phyloP scores from a whole-genome alignment of 2,888 invertebrate species.

The Baronia brevicornis region DNA sequence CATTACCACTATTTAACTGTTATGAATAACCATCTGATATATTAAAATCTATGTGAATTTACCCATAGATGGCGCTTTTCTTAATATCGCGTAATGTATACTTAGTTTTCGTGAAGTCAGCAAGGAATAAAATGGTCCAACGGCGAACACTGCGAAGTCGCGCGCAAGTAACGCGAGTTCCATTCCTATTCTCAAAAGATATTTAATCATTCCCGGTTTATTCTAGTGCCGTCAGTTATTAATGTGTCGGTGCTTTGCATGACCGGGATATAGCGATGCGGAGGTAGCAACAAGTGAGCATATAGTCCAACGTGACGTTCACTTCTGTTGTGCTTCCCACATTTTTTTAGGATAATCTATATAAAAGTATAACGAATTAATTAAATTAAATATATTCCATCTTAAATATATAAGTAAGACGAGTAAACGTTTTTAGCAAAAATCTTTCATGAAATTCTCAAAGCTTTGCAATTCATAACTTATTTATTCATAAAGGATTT shows the following conservation, averaged over 20 bases:
- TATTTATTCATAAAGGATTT: too few species aligned
- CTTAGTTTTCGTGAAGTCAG: not conserved
- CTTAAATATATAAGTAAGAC: too few species aligned
- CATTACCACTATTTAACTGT: not conserved
- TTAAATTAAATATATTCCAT: not conserved
- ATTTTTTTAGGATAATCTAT: slow-evolving; percentile 23
- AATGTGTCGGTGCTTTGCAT: slow-evolving; percentile 36
- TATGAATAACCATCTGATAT: not conserved
- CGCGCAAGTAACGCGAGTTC: slow-evolving; percentile 15
- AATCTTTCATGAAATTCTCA: too few species aligned
- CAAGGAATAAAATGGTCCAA: not conserved
- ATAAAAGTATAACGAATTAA: not conserved
- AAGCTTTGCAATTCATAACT: too few species aligned
- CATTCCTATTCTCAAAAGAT: slow-evolving; percentile 6
- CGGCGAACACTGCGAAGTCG: not conserved
- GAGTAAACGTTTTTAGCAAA: too few species aligned
- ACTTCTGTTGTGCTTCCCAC: slow-evolving; percentile 69
- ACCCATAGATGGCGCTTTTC: slow-evolving; percentile 13
- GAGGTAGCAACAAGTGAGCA: slow-evolving; percentile 69
- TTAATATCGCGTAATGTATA: not conserved
- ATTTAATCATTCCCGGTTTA: slow-evolving; percentile 32
- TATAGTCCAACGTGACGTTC: slow-evolving; percentile 51
- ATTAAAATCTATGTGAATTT: not conserved
- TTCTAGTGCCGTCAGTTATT: slow-evolving; percentile 35
- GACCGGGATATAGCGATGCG: slow-evolving; percentile 53